Base-by-base conservation (phyloP, 2,888 invertebrate species). In the Orthonevra nobilis region DNA sequence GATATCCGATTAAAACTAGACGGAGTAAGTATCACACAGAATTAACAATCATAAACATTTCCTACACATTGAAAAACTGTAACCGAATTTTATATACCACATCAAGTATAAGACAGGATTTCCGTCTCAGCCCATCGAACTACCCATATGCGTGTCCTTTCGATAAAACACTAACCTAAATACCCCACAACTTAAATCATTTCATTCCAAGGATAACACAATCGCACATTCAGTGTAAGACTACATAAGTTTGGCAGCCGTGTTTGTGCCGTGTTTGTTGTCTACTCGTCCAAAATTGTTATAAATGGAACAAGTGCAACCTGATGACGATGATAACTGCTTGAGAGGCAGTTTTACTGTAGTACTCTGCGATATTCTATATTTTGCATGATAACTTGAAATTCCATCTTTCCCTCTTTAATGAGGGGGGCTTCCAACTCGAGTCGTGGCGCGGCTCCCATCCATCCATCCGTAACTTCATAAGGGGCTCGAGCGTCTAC, bases 1-100 rank as follows among this genome's bases (percentile, higher is more conserved):
- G 98, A 98, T 85, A 95, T 96, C 83, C 91, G 97, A 75, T 89
- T 97, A 56, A 93, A 94, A 86, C 92, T 93, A 60, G 98, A 98
- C 90, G 96, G 95, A 89, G 98, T 98, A 90, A 92, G 94, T 90
- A 83, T 36, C 50, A 69, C 10, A n/a, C 17, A 36, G 60, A 5
- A 32, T 36, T 64, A 54, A n/a, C n/a, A n/a, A 3, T 23, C 23
- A 5, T 23, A 23, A 32, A 48, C 12, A 68, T 60, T 50, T 56
- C 26, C 36, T 23, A 44, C 19, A n/a, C n/a, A n/a, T n/a, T n/a
- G n/a, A n/a, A n/a, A n/a, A n/a, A n/a, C n/a, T n/a, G n/a, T n/a
- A n/a, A n/a, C n/a, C n/a, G n/a, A n/a, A n/a, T n/a, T n/a, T n/a
- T n/a, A n/a, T n/a, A n/a, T n/a, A n/a, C n/a, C n/a, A n/a, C n/a